Base-by-base conservation (phyloP, 2,797 vertebrate species). In the Karalla daura region DNA sequence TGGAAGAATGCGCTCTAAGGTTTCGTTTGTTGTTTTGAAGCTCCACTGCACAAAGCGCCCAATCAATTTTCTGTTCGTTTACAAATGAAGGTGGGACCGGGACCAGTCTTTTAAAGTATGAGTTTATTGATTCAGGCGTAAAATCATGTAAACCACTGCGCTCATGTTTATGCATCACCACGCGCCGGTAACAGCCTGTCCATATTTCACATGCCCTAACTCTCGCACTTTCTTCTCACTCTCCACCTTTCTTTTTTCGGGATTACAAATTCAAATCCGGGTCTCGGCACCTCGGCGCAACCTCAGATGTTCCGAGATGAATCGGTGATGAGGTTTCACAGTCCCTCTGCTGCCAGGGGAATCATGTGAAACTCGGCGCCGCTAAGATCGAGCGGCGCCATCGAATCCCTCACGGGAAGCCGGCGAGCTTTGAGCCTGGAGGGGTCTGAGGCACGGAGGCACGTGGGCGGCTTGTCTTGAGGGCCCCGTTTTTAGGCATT, bases 291-390 rank as follows among this genome's bases (percentile, higher is more conserved):
- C n/a, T 15, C 25, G 1, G 1, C 32, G 9, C 18, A 52, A 24
- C 33, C 37, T 35, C 35, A 30, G 18, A 18, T 2, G 0, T 36
- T 59, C 18, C 60, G 37, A 55, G 12, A 33, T 49, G n/a, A 62
- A 52, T 55, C 41, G 2, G 6, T 32, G 41, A 45, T 41, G 14
- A 12, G 12, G 44, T 56, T 41, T 68, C 65, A 44, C 3, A 63
- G 18, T 40, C 35, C n/a, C 17, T 62, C 43, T 39, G 13, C 14
- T 49, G 49, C 6, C 2, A 50, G 13, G 27, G 46, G 23, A 24
- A 27, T 10, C 9, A 36, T 51, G 14, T 30, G 5, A 45, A 28
- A 41, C 18, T 39, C 28, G 23, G 37, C 5, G 13, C 44, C 30
- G 40, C 21, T 39, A 11, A 15, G 9, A 24, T 52, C 14, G 36